Evolutionary conservation across 2,888 invertebrate species (phyloP), one percentile per base, ranked within the genome.

Genomic region (Drosophila setosimentum): DNA sequence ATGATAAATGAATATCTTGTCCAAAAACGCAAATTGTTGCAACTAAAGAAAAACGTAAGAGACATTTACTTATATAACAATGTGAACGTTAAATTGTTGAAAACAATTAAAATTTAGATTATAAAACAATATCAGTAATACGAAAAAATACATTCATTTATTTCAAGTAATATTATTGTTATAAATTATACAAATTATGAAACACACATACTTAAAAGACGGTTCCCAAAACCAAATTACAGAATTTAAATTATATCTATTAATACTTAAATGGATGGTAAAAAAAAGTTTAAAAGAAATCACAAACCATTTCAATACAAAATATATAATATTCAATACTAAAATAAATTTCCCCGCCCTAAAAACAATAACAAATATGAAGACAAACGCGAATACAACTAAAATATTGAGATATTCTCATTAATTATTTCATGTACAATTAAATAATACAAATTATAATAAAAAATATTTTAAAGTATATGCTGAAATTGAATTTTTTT

Each of bases 381-480:
- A 66, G 37, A 81, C 64, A 30, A 76, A 75, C 62, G 40, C 60
- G 58, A 82, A 82, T 37, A 73, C 54, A 67, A 82, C 71, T 75
- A 85, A 79, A 68, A 82, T 78, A 74, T 82, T 87, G 85, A 85
- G 85, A 83, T 83, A 86, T 87, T 87, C 86, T 85, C 86, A 86
- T 84, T 80, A 86, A 87, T 86, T 88, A 86, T 74, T 85, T 82
- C 78, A 87, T 82, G 82, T 82, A 87, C 70, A 85, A 80, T 81
- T 77, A 68, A 80, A 83, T 76, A 73, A 77, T 42, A 68, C 69
- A 82, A 80, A 68, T 59, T 68, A 70, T 72, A 78, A 78, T 68
- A 84, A 76, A 80, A 80, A 82, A 82, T 83, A 82, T 82, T 84
- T 82, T 70, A 83, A 80, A 80, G 75, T 73, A 65, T 73, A 73